These are phyloP conservation scores for Pelagia noctiluca DNA, from an alignment of 30 jellyfish, hydroid and myxozoan genomes.

Conservation along the genomic window DNA sequence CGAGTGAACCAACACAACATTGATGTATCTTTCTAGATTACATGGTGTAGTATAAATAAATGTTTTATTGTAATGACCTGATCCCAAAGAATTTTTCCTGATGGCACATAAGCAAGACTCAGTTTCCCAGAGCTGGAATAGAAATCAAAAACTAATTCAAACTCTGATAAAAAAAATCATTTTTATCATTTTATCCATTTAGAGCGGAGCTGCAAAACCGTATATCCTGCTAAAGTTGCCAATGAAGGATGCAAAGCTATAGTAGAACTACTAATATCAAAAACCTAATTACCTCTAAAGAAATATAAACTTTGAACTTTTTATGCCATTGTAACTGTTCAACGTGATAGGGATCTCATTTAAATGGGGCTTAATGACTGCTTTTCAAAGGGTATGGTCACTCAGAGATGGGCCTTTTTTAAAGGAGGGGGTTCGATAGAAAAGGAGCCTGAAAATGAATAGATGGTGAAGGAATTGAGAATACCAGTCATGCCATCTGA, in stretches of 20 bases:
- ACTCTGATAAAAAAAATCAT: neutral
- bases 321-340: too few relatives aligned
- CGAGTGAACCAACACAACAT: neutral
- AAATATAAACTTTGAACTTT: too few relatives aligned
- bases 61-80: slow-evolving; percentile 36
- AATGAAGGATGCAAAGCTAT: neutral
- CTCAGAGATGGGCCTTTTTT: too few relatives aligned
- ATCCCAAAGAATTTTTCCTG: slow-evolving; percentile 61
- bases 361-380: too few relatives aligned
- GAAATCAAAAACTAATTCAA: neutral
- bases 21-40: neutral
- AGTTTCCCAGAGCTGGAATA: slow-evolving; percentile 73
- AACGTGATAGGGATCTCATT: too few relatives aligned
- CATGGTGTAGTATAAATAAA: too few relatives aligned
- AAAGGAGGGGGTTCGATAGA: too few relatives aligned
- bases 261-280: neutral
- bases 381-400: too few relatives aligned
- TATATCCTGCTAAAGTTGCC: neutral
- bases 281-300: neutral
- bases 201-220: neutral
- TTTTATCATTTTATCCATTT: too few relatives aligned
- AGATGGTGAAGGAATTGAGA: too few relatives aligned
- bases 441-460: too few relatives aligned
- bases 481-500: neutral
- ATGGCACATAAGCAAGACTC: slow-evolving; percentile 71